These are phyloP conservation scores for Drosophila algonquin DNA, from an alignment of 2,888 invertebrate species.

Conservation along the genomic window DNA sequence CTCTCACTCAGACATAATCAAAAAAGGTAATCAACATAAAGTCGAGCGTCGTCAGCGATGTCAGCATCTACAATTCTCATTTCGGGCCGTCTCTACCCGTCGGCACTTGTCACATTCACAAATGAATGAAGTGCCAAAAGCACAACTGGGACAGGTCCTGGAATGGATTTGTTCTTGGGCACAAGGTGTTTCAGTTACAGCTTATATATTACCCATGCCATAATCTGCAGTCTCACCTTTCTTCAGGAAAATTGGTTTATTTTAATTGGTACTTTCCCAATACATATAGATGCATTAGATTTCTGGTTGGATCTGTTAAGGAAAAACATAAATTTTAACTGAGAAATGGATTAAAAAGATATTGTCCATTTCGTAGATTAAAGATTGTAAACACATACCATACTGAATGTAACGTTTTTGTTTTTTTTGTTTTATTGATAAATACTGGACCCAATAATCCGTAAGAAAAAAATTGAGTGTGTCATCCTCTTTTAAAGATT, in stretches of 20 bases:
- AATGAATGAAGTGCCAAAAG: constrained; percentile 79
- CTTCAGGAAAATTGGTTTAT: background rate
- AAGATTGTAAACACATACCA: too few relatives aligned
- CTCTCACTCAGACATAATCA: constrained; percentile 72
- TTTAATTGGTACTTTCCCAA: background rate
- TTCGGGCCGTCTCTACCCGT: constrained; percentile 24
- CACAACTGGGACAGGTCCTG: constrained; percentile 65
- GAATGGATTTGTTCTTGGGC: constrained; percentile 37
- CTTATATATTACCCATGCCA: background rate
- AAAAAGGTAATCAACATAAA: constrained; percentile 81
- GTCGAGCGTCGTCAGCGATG: constrained; percentile 71
- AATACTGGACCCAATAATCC: too few relatives aligned
- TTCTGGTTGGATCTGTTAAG: background rate
- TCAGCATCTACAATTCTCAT: constrained; percentile 64
- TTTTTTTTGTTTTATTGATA: too few relatives aligned
- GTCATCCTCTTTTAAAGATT: too few relatives aligned
- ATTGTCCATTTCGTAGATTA: background rate
- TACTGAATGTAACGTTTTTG: too few relatives aligned
- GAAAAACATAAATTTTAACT: background rate
- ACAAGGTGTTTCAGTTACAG: constrained; percentile 12
- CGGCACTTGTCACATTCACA: constrained; percentile 71
- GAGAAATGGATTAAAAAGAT: background rate
- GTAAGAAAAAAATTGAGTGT: too few relatives aligned
- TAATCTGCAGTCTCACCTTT: background rate
- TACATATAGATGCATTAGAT: background rate